Base-by-base conservation (phyloP, 2,888 invertebrate genomes). In the Polydrusus pterygomalis region DNA sequence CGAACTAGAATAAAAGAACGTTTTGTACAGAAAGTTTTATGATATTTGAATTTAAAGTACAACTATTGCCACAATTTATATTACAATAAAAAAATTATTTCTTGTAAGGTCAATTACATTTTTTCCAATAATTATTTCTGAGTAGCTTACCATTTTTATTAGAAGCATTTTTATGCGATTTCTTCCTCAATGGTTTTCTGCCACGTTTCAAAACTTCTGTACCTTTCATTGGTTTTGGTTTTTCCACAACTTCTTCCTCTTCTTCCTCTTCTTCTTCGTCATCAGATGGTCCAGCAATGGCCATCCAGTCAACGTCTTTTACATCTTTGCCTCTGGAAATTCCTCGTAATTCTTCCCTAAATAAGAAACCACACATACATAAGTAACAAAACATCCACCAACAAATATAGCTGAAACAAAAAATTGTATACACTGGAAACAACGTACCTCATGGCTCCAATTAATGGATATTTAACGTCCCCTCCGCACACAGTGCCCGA, bases 231-330 rank as follows among this genome's bases (percentile, higher is more conserved):
- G 95, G 92, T 78, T 92, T 89, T 0, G 95, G 94, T 85, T 93
- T 93, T 82, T 94, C 93, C 0, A 91, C 89, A 11, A 78, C 81
- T 58, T 80, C 81, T 15, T 82, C 82, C 9, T 90, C 83, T 15
- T 84, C 83, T 15, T 84, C 86, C 81, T 94, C 93, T 20, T 90
- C 90, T 80, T 91, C 90, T 0, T 90, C 83, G 1, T 81, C 84
- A 34, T 89, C 89, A 45, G 91, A 90, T 1, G 92, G 91, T 9
- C 93, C 90, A 0, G 96, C 96, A 0, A 96, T 92, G 49, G 91
- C 90, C 0, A 92, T 90, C 96, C 96, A 97, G 87, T 96, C 95
- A 0, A 96, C 91, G 86, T 97, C 96, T 86, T 96, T 95, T 0
- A 93, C 93, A 85, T 93, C 93, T 81, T 93, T 93, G 45, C 95